A percentile compares a stretch with the other conserved stretches of the same genome.
Conservation (phyloP, 2,113 vertebrate species). For the Scomber scombrus region DNA sequence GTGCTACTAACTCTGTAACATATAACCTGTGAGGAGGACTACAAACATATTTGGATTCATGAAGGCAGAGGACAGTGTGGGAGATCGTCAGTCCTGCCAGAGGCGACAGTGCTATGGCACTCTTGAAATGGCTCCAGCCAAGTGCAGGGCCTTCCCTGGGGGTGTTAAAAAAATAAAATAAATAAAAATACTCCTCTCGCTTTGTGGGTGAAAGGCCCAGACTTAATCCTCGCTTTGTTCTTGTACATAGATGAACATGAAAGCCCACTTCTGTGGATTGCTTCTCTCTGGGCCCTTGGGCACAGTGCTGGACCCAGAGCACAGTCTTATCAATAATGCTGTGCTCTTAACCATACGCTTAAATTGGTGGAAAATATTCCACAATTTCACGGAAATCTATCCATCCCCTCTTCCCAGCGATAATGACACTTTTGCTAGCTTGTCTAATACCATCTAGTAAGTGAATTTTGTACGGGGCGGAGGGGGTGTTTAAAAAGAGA, state of each 20-base stretch:
- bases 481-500: slow-evolving; percentile 80
- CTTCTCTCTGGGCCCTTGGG: slow-evolving; percentile 80
- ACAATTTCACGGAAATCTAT: slow-evolving; percentile 91
- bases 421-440: slow-evolving; percentile 88
- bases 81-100: slow-evolving; percentile 69
- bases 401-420: slow-evolving; percentile 84
- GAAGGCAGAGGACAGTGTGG: slow-evolving; percentile 58
- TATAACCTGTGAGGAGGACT: slow-evolving; percentile 10
- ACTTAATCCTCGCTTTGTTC: slow-evolving; percentile 89
- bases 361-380: slow-evolving; percentile 88
- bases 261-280: slow-evolving; percentile 88
- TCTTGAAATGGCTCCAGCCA: slow-evolving; percentile 62
- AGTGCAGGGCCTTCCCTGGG: slow-evolving; percentile 53
- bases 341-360: slow-evolving; percentile 87
- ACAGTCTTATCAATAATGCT: slow-evolving; percentile 90
- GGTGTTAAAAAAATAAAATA: slow-evolving; percentile 63
- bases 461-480: slow-evolving; percentile 87
- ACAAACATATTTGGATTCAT: not conserved
- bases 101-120: slow-evolving; percentile 70
- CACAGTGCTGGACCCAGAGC: slow-evolving; percentile 78
- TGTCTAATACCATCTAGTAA: slow-evolving; percentile 93
- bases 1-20: slow-evolving; percentile 8
- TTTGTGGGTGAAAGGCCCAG: slow-evolving; percentile 83
- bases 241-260: slow-evolving; percentile 88
- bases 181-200: slow-evolving; percentile 72